Base-by-base conservation (phyloP, 2,888 invertebrate genomes). In the Busseola fusca region DNA sequence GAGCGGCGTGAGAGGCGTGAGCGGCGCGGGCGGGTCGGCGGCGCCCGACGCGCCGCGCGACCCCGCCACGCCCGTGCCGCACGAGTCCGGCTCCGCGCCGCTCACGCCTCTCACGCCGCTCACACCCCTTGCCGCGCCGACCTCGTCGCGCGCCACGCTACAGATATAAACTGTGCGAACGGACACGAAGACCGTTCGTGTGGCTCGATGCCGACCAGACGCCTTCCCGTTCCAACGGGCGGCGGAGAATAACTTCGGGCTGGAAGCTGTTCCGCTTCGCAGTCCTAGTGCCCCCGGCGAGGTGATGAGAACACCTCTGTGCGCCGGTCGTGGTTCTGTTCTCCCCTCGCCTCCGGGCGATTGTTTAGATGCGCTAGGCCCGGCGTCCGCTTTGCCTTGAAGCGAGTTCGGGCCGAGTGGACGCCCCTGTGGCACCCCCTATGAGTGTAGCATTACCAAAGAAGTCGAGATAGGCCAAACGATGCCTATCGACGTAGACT, bases 61-160 rank as follows among this genome's bases (percentile, higher is more conserved):
- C 1, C 92, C 93, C 64, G 88, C 90, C 56, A 92, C 93, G 0
- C 86, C 93, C 27, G 93, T 93, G 16, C 91, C 95, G 6, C 93
- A 58, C 40, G 58, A 92, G 21, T 91, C 93, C 7, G 82, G 89
- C 78, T 83, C 87, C 52, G 92, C 94, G 0, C 95, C 95, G 4
- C 86, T 92, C 71, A 93, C 94, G 1, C 95, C 84, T 25, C 89
- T 92, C 48, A 93, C 94, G 3, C 93, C 94, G 1, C 92, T 92
- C 72, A 84, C 83, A 85, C 91, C 57, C 83, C 84, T 78, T 27
- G 78, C 66, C 34, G 66, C 76, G 90, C 94, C 76, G 1, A 50
- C 50, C 87, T 93, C 80, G 54, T 50, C 78, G n/a, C 78, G 79
- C 27, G 91, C 94, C 74, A 88, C 93, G 16, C 84, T 95, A 40